Conservation (phyloP, 2,888 invertebrate species). For the Xestoiulus laeticollis region DNA sequence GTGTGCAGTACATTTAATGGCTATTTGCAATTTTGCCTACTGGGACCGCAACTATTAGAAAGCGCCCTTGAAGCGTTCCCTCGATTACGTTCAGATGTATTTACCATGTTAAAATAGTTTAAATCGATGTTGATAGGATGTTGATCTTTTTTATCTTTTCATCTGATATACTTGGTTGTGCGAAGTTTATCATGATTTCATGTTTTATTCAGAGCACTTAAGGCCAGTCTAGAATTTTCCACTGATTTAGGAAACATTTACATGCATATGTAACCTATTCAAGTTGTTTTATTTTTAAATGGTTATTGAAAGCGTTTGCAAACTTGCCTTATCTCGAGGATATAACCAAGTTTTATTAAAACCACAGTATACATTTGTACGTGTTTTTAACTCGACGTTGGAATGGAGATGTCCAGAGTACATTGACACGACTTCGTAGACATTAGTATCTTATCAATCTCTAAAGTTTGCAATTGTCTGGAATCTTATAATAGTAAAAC, state of each 20-base stretch:
- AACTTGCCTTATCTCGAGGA: not conserved
- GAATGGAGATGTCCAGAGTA: not conserved
- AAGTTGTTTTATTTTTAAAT: not conserved
- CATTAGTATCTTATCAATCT: not conserved
- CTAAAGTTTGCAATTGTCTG: not conserved
- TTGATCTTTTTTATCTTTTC: not conserved
- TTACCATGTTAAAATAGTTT: not conserved
- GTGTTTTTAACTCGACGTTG: not conserved
- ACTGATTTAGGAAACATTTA: not conserved
- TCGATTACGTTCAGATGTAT: not conserved
- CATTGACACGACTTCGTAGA: not conserved
- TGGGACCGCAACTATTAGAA: not conserved
- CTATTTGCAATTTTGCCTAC: not conserved
- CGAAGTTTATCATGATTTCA: not conserved
- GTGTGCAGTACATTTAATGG: not conserved
- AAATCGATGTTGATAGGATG: not conserved
- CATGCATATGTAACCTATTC: not conserved
- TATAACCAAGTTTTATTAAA: not conserved
- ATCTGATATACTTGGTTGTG: not conserved
- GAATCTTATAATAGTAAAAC: not conserved
- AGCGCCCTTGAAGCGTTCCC: not conserved
- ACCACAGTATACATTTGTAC: not conserved
- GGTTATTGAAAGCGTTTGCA: not conserved
- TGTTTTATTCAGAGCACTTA: constrained; percentile 9
- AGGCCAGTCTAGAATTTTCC: not conserved